phyloP scores from a whole-genome alignment of 2,113 vertebrate genomes.

The Hystrix brachyura region DNA sequence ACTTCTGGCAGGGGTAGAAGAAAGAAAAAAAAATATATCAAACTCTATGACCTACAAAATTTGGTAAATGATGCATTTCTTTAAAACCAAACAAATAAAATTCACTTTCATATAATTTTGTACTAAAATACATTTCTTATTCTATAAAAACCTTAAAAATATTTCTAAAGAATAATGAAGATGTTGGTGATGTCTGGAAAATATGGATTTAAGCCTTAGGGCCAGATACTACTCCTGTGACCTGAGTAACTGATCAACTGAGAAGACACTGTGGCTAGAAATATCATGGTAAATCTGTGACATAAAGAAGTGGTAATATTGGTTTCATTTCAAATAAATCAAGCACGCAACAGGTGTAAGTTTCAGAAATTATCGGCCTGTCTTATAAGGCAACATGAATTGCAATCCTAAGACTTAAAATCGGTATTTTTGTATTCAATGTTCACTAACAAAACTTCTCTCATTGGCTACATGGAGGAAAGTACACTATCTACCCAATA shows the following conservation, averaged over 20 bases:
- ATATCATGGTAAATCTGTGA: not conserved
- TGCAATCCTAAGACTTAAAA: not conserved
- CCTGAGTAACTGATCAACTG: not conserved
- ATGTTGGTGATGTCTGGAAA: not conserved
- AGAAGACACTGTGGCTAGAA: not conserved
- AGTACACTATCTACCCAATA: not conserved
- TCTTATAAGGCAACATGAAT: not conserved
- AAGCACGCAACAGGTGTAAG: not conserved
- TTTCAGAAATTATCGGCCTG: not conserved
- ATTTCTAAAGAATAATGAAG: not conserved
- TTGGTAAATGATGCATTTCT: not conserved
- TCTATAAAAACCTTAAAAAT: not conserved
- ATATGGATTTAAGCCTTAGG: not conserved
- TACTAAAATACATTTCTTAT: not conserved
- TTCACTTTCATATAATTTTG: not conserved
- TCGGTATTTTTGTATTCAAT: not conserved
- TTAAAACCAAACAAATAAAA: not conserved
- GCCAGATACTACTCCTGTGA: not conserved
- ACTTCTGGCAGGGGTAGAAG: not conserved
- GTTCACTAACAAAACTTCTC: not conserved
- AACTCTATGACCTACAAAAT: not conserved
- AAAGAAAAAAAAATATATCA: not conserved
- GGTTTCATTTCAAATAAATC: conserved; percentile 44
- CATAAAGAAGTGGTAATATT: not conserved
- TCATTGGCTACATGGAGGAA: not conserved